Evolutionary conservation across 2,797 vertebrate genomes (phyloP), one percentile per base, ranked within the genome.

Genomic region (Chiloscyllium punctatum): DNA sequence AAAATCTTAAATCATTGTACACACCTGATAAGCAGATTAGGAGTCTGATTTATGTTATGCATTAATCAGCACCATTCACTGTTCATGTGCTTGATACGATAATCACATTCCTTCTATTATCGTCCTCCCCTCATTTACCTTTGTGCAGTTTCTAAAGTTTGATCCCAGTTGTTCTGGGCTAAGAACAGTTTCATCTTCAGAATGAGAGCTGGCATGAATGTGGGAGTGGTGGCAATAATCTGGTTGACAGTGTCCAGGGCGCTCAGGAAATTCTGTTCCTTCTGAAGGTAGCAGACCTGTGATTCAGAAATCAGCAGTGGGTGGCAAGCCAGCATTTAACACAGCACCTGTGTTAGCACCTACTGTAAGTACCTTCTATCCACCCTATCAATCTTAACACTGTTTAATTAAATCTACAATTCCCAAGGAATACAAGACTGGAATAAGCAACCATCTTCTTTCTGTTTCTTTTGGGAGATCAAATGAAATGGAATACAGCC

Each of bases 101-200:
- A 87, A 3, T 42, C 42, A 1, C 5, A 48, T 21, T 84, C 18
- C 79, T 79, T 79, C 33, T 79, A 79, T 13, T 2, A 79, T 51
- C 21, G 15, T 25, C 86, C 13, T 68, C 91, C 27, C 23, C 15
- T 66, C 68, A 72, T 96, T 96, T 96, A 98, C 98, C 98, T 97
- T 95, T 97, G 96, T 66, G 96, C 97, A 0, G 95, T 97, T 94
- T 98, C 98, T 33, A 97, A 42, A 0, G 97, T 96, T 96, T 97
- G 97, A 30, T 98, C 97, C 98, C 98, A 98, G 96, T 98, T 97
- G 84, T 97, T 97, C 8, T 94, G 96, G n/a, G 97, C 97, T 96
- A 98, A 84, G 96, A 97, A 97, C 51, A 98, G 96, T 79, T 96
- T 97, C 98, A 98, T 98, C 97, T 98, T 98, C 57, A 98, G 95